Evolutionary conservation across 1,140 invertebrate species (phyloP).

Genomic region (Matsumurasca onukii): DNA sequence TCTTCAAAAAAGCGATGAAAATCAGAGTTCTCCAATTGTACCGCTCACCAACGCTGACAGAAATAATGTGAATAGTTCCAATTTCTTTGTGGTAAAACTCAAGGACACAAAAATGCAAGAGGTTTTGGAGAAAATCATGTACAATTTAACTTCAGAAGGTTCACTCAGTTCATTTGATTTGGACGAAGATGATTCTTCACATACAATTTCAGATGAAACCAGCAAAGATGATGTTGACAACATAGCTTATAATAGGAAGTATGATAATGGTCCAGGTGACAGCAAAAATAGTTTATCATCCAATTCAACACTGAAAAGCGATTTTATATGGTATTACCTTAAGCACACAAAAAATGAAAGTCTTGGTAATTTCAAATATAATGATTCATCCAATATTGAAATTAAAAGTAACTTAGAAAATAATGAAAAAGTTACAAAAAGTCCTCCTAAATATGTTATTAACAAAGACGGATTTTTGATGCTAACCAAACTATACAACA

Average conservation of each 20-base stretch:
- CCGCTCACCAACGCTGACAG: neutral
- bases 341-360: too few species aligned
- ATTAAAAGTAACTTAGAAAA: too few species aligned
- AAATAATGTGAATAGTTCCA: neutral
- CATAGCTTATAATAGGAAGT: slow-evolving; percentile 21
- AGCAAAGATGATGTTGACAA: slow-evolving; percentile 2
- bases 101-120: slow-evolving; percentile 22
- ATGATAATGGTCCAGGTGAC: neutral
- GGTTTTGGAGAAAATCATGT: slow-evolving; percentile 18
- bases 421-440: too few species aligned
- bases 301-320: slow-evolving; percentile 12
- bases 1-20: neutral
- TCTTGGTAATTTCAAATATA: too few species aligned
- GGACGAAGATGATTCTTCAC: too few species aligned
- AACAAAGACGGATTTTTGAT: slow-evolving; percentile 57
- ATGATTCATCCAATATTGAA: neutral
- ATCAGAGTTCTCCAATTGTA: neutral
- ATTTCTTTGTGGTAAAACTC: slow-evolving; percentile 5
- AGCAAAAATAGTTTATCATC: neutral
- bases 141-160: slow-evolving; percentile 11
- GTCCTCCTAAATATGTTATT: slow-evolving; percentile 18
- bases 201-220: too few species aligned
- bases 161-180: neutral
- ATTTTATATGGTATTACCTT: neutral
- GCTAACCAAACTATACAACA: slow-evolving; percentile 64